phyloP scores from a whole-genome alignment of 2,113 vertebrate species.

The Cervus canadensis region DNA sequence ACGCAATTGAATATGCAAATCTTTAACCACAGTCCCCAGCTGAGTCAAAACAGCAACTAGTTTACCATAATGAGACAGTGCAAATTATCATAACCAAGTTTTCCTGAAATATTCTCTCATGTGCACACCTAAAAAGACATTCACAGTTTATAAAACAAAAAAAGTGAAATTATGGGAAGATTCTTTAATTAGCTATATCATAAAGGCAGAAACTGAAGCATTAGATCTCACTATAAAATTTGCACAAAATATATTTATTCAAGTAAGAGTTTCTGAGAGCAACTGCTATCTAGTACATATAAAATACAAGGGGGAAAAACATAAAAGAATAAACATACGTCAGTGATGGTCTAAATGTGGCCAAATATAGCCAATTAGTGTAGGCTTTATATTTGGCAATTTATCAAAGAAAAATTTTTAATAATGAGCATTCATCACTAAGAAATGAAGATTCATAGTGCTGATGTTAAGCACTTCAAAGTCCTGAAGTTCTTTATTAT shows the following conservation, averaged over 20 bases:
- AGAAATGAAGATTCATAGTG: slow-evolving; percentile 28
- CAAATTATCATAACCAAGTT: background rate
- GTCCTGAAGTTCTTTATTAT: background rate
- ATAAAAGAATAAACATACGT: background rate
- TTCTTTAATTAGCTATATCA: background rate
- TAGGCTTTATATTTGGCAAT: background rate
- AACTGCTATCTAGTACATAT: background rate
- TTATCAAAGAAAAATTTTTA: background rate
- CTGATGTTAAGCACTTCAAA: background rate
- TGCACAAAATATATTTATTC: background rate
- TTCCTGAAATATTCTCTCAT: background rate
- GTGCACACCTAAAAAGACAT: background rate
- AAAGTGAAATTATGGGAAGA: background rate
- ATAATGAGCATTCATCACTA: background rate
- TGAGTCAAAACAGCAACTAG: background rate
- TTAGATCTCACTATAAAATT: background rate
- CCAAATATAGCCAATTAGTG: background rate
- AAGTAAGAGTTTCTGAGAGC: background rate
- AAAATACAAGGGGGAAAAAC: background rate
- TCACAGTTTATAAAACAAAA: background rate
- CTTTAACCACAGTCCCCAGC: background rate
- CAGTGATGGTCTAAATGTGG: slow-evolving; percentile 3
- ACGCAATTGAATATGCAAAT: background rate
- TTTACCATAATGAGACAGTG: background rate
- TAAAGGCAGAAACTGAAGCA: background rate